These are phyloP conservation scores for Gnathonemus longibarbis DNA, from an alignment of 2,113 vertebrate genomes.

Conservation along the genomic window DNA sequence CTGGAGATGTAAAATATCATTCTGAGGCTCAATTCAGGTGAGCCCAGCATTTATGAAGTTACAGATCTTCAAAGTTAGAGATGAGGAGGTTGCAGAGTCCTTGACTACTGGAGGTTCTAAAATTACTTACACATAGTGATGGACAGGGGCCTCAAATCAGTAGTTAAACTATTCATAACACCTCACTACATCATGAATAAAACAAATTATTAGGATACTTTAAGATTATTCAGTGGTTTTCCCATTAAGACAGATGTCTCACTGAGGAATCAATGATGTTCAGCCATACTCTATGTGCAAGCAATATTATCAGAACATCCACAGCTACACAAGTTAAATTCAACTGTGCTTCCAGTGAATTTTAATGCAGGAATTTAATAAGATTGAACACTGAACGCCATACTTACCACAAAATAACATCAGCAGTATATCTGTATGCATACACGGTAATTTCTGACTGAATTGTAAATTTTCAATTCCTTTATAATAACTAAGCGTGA, in stretches of 20 bases:
- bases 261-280: not conserved
- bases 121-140: not conserved
- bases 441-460: not conserved
- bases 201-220: not conserved
- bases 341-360: not conserved
- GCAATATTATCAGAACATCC: not conserved
- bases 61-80: not conserved
- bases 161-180: not conserved
- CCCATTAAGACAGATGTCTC: not conserved
- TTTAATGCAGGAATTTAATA: not conserved
- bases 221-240: not conserved
- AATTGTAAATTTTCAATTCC: not conserved
- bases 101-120: not conserved
- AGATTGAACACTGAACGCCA: not conserved
- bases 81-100: not conserved
- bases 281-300: not conserved
- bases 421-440: not conserved
- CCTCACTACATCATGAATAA: not conserved
- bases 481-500: not conserved
- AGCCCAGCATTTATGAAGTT: not conserved
- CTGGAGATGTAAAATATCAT: not conserved
- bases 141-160: not conserved
- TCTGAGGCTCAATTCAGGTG: not conserved
- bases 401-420: not conserved
- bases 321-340: not conserved